Evolutionary conservation across 2,797 vertebrate genomes (phyloP).

Genomic region (Microchirus variegatus): DNA sequence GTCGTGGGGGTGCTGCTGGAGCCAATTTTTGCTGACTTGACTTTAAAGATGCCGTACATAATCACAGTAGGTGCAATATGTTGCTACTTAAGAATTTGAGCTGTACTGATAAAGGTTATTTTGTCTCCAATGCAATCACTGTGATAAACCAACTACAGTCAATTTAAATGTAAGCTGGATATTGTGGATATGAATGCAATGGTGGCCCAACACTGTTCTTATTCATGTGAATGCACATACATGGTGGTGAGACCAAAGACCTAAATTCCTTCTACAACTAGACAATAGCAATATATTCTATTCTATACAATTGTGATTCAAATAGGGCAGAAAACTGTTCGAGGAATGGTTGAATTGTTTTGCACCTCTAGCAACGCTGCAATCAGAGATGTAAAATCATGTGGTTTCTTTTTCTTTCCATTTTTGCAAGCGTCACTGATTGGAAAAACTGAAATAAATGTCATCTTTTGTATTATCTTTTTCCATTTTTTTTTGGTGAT

Average conservation of each 20-base stretch:
- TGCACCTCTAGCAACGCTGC: slow-evolving; percentile 18
- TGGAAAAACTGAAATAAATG: background rate
- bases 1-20: no score
- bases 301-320: slow-evolving; percentile 15
- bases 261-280: no score
- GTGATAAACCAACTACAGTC: no score
- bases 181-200: no score
- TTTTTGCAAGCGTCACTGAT: slow-evolving; percentile 28
- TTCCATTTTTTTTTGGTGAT: background rate
- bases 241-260: no score
- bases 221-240: no score
- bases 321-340: slow-evolving; percentile 14
- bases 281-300: no score
- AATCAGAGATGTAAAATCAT: slow-evolving; percentile 38
- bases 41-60: slow-evolving; percentile 17
- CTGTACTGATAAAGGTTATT: no score
- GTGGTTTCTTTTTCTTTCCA: slow-evolving; percentile 16
- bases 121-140: no score
- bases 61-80: slow-evolving; percentile 3
- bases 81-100: background rate
- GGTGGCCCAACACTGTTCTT: no score
- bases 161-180: no score
- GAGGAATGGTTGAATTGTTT: slow-evolving; percentile 12
- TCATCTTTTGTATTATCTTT: background rate
- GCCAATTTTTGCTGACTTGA: background rate